Percentiles rank a stretch among this genome's conserved stretches.
Conservation (phyloP, 2,888 invertebrate genomes). For the Gasteruption jaculator region DNA sequence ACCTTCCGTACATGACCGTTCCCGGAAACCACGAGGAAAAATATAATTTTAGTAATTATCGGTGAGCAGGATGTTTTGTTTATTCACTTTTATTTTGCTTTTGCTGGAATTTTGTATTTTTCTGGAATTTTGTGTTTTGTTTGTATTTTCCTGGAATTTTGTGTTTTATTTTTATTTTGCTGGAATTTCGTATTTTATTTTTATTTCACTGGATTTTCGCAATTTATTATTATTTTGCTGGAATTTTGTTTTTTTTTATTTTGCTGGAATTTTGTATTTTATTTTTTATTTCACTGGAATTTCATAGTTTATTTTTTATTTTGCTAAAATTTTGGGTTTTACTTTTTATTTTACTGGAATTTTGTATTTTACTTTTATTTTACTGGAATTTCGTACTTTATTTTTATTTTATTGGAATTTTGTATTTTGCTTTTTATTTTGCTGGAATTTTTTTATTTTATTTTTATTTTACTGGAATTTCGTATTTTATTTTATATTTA, state of each 20-base stretch:
- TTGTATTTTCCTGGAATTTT: slow-evolving; percentile 1
- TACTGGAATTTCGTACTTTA: neutral
- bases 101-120: neutral
- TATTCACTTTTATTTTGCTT: neutral
- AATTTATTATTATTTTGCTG: too few species aligned
- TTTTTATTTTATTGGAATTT: slow-evolving; percentile 7
- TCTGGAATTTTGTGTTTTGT: slow-evolving; percentile 1
- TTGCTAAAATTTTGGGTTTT: slow-evolving; percentile 1
- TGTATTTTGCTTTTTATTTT: slow-evolving; percentile 1
- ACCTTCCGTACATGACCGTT: slow-evolving; percentile 88
- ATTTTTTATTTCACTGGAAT: slow-evolving; percentile 2
- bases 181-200: slow-evolving; percentile 1
- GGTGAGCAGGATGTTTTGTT: slow-evolving; percentile 33
- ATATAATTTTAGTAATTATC: slow-evolving; percentile 94
- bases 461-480: slow-evolving; percentile 1
- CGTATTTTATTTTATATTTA: too few species aligned
- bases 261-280: neutral
- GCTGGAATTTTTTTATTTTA: too few species aligned
- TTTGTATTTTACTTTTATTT: too few species aligned
- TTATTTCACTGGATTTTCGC: slow-evolving; percentile 6
- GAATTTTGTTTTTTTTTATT: neutral
- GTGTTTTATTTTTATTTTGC: too few species aligned
- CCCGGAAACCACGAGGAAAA: slow-evolving; percentile 88
- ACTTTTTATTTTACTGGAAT: too few species aligned
- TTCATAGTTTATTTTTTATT: too few species aligned